Conservation (phyloP, 2,888 invertebrate species). For the Gibbula magus region DNA sequence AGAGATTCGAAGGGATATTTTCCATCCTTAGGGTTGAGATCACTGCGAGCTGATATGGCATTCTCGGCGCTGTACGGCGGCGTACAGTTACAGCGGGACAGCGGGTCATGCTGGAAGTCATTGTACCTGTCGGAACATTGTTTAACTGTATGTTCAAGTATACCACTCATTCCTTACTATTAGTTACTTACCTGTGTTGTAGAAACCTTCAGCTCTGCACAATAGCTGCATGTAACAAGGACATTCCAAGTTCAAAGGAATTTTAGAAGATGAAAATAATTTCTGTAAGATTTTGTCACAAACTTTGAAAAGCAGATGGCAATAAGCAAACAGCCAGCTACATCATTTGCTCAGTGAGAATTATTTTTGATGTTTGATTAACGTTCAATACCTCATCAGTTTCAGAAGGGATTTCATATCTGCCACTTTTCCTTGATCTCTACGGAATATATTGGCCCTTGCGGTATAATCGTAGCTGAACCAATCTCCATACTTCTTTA, state of each 20-base stretch:
- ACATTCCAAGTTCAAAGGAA: no score
- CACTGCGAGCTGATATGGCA: constrained; percentile 83
- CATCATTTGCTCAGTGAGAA: neutral
- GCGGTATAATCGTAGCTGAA: constrained; percentile 82
- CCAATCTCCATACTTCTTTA: constrained; percentile 78
- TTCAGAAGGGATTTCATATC: constrained; percentile 80
- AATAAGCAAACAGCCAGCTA: neutral
- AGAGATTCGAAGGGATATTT: constrained; percentile 83
- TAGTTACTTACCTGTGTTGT: no score
- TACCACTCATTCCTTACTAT: no score
- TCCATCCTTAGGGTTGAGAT: constrained; percentile 84
- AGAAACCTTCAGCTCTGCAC: no score
- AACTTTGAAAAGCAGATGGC: neutral
- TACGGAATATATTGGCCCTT: constrained; percentile 80
- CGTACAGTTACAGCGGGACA: constrained; percentile 81
- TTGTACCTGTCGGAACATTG: constrained; percentile 79
- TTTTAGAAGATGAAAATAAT: no score
- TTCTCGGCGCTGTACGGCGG: constrained; percentile 85
- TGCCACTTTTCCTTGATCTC: constrained; percentile 79
- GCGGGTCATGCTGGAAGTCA: constrained; percentile 82
- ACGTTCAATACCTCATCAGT: constrained; percentile 76
- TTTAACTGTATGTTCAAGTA: no score
- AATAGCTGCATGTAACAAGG: no score
- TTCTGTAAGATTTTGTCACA: neutral
- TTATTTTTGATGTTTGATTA: neutral